phyloP scores from a whole-genome alignment of 1,140 invertebrate species.

The Ephestia elutella region DNA sequence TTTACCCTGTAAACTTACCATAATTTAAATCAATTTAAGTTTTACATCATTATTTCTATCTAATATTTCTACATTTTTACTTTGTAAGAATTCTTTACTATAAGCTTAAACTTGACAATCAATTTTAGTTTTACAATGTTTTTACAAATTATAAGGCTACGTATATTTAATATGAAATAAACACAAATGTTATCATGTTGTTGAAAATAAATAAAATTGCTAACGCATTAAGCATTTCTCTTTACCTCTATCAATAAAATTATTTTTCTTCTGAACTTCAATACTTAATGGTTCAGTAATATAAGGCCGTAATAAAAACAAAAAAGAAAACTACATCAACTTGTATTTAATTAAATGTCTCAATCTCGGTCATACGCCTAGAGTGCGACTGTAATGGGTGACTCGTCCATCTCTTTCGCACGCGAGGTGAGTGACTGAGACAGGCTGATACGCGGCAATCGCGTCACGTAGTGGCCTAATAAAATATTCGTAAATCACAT shows the following conservation, averaged over 20 bases:
- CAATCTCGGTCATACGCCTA: neutral
- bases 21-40: neutral
- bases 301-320: no score
- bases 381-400: no score
- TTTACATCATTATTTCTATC: neutral
- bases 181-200: slow-evolving; percentile 17
- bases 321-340: no score
- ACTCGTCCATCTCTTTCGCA: no score
- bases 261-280: no score
- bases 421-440: no score
- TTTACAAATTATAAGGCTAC: neutral
- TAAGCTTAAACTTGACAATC: neutral
- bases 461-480: no score
- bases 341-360: no score
- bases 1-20: neutral
- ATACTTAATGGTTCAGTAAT: no score
- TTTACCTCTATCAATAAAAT: no score
- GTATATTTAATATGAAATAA: neutral
- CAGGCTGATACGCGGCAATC: no score
- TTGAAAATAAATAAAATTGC: slow-evolving; percentile 18
- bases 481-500: neutral
- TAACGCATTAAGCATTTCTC: neutral
- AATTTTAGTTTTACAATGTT: neutral
- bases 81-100: neutral
- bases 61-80: neutral